Evolutionary conservation across 2,797 vertebrate genomes (phyloP), one percentile per base, ranked within the genome.

Genomic region (Acanthopagrus latus): DNA sequence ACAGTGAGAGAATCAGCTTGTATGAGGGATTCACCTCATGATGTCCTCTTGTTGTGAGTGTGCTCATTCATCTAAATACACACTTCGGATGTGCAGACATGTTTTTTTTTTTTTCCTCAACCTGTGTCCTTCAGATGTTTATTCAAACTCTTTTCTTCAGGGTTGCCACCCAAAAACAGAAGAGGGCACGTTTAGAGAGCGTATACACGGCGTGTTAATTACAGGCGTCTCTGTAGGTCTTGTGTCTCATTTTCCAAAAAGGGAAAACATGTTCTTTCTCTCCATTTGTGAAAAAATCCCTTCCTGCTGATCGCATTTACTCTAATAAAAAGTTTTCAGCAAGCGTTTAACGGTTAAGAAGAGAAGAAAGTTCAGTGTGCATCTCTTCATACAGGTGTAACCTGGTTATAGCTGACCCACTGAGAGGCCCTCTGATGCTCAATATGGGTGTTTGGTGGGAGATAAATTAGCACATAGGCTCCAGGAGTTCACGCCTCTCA

Each of bases 401-500:
- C 47, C 23, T 41, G 33, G 64, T 54, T 38, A 1, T 48, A 58
- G 50, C 50, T 84, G 82, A 81, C 71, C 80, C 50, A 17, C 12
- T 76, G 50, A 67, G 79, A 33, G 29, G 29, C 75, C 84, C 84
- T 76, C 71, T 66, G 75, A 21, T n/a, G 63, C 82, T 81, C 54
- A 69, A 63, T 80, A 74, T 90, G 81, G 85, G 75, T 64, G 81
- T 33, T 78, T 85, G 86, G 82, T 82, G 76, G 72, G 81, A 77
- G 79, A 79, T 84, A 78, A 86, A 87, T 88, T 86, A 86, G 83
- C 90, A 91, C 87, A 82, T 73, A 86, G 80, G 72, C 83, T 86
- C 47, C 59, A 79, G 81, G 75, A 91, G 88, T 85, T 88, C 78
- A 90, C 90, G 80, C 88, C 90, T 92, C 90, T 88, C 41, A 43